A percentile compares a stretch with the other conserved stretches of the same genome.
These are phyloP conservation scores for Solea solea DNA, from an alignment of 2,113 vertebrate species.

Conservation along the genomic window DNA sequence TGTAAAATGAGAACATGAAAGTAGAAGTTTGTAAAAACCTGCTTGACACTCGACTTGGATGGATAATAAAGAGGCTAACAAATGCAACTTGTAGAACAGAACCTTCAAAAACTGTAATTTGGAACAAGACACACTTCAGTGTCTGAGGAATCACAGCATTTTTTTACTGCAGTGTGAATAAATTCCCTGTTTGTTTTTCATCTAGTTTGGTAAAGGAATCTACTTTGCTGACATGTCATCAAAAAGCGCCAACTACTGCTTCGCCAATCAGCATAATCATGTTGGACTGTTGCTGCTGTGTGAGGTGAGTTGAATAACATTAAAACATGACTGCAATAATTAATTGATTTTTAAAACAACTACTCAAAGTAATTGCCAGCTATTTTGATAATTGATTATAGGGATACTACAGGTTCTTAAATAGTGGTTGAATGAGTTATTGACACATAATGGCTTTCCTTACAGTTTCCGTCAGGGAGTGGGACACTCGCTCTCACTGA, in stretches of 20 bases:
- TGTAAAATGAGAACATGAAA: neutral
- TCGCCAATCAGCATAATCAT: conserved; percentile 80
- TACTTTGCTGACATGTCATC: conserved; percentile 96
- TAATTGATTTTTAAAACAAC: no score
- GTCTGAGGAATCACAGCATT: neutral
- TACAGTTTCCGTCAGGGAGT: no score
- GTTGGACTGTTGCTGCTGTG: conserved; percentile 85
- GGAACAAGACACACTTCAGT: no score
- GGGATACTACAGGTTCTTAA: no score
- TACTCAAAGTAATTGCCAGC: no score
- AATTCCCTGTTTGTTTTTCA: conserved; percentile 19
- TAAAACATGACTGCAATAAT: no score
- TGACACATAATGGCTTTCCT: no score
- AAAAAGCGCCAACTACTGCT: conserved; percentile 94
- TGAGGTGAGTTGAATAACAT: conserved; percentile 78
- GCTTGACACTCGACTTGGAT: neutral
- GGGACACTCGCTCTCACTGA: no score
- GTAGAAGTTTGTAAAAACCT: neutral
- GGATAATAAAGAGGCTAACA: no score
- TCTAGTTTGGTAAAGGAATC: conserved; percentile 93
- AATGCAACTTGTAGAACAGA: no score
- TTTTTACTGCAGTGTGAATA: neutral
- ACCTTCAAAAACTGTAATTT: neutral
- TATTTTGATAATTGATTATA: no score
- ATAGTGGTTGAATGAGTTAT: no score